A percentile compares a stretch with the other conserved stretches of the same genome.
Evolutionary conservation across 1,140 invertebrate genomes (phyloP).

Genomic region (Brachionus sp.): DNA sequence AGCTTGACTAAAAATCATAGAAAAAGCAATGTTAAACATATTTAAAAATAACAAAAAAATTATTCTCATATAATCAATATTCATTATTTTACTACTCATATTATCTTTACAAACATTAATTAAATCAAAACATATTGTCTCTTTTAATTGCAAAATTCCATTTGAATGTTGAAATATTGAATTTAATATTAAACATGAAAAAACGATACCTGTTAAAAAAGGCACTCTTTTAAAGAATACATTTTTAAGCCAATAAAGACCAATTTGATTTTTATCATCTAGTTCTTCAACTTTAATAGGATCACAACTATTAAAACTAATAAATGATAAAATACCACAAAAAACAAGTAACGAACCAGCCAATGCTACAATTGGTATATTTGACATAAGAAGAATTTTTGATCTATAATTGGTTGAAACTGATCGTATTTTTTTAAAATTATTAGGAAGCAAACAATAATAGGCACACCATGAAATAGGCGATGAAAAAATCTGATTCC

Average conservation of each 20-base stretch:
- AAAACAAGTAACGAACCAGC: neutral
- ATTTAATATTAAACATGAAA: neutral
- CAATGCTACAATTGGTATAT: neutral
- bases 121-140: neutral
- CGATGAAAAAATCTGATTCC: neutral
- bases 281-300: neutral
- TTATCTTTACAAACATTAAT: neutral
- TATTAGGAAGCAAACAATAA: neutral
- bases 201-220: neutral
- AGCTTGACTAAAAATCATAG: neutral
- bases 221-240: neutral
- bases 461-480: neutral
- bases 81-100: neutral
- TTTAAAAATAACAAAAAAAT: neutral
- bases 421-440: neutral
- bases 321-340: neutral
- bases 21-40: neutral
- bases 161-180: conserved; percentile 13
- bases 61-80: neutral
- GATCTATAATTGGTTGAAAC: neutral
- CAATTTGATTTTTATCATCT: neutral
- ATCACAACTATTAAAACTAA: neutral
- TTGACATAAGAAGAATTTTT: neutral
- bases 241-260: neutral
- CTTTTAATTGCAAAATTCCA: neutral